Conservation (phyloP, 2,888 invertebrate genomes). For the Capitulum mitella region DNA sequence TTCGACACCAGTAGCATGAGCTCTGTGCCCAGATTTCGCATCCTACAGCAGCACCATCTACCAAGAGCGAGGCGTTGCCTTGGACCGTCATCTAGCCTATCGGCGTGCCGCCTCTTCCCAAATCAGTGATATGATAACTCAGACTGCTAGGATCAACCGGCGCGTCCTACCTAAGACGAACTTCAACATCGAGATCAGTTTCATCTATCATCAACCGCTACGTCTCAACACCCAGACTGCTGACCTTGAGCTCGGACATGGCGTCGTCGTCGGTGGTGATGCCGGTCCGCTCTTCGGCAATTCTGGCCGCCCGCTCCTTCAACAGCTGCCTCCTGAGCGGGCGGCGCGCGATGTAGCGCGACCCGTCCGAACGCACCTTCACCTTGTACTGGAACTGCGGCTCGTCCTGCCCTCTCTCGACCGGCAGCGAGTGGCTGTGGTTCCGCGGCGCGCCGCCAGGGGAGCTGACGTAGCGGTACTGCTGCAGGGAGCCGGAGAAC, state of each 20-base stretch:
- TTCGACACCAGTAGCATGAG: no score
- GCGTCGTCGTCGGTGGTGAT: slow-evolving; percentile 70
- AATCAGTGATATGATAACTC: background rate
- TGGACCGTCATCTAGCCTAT: background rate
- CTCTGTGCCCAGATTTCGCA: no score
- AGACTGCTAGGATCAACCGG: no score
- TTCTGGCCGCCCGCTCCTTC: slow-evolving; percentile 58
- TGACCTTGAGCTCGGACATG: slow-evolving; percentile 63
- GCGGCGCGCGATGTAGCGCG: slow-evolving; percentile 64
- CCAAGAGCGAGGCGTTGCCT: no score
- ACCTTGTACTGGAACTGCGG: slow-evolving; percentile 64
- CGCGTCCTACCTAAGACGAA: no score
- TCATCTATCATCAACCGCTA: no score
- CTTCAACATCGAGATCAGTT: no score
- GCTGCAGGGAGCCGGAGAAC: background rate
- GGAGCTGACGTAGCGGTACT: slow-evolving; percentile 14
- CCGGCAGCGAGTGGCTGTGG: background rate
- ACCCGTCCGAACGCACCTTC: slow-evolving; percentile 65
- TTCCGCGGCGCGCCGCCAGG: background rate
- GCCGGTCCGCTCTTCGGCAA: slow-evolving; percentile 59
- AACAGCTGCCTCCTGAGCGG: slow-evolving; percentile 60
- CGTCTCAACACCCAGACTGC: background rate
- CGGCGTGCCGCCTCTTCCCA: background rate
- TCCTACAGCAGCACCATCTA: no score
- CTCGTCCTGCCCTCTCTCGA: slow-evolving; percentile 39